Evolutionary conservation across 1,140 invertebrate species (phyloP), one percentile per base, ranked within the genome.

Genomic region (Cotesia chilonis): DNA sequence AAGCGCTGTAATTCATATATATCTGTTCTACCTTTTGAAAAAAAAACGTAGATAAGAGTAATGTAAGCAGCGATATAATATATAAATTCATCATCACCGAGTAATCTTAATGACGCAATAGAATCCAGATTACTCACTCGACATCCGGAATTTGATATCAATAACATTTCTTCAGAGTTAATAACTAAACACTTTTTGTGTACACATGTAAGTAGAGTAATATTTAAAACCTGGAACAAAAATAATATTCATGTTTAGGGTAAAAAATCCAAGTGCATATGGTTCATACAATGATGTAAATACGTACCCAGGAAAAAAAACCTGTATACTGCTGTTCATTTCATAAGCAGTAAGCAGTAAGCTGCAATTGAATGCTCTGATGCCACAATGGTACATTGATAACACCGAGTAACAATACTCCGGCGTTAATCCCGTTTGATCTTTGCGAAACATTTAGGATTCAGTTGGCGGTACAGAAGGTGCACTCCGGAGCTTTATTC

Each of bases 401-500:
- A 68, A 51, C 17, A n/a, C 35, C 64, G 47, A 68, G 66, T 51
- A 55, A 52, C 52, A 68, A 68, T 68, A 38, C 63, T 37, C 5
- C 41, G 41, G 41, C 63, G 38, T 37, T 65, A 65, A 65, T 65
- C 66, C 66, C 17, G 79, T 76, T 73, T 57, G 41, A 60, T 51
- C 57, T 57, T 7, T 28, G 63, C 67, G 55, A 75, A 71, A 63
- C 65, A 60, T 60, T 74, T 70, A 51, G 61, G 41, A 68, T 55
- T 36, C 51, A 68, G 66, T 68, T 68, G 47, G 52, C 66, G 54
- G 66, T 51, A 20, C 60, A 72, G 52, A 81, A 82, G 81, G 81
- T 82, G 81, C 74, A 76, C 78, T 75, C 76, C 80, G 80, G 81
- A 80, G 77, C 80, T 68, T 38, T 54, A 54, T 47, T 47, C 76